Base-by-base conservation (phyloP, 2,113 vertebrate genomes). In the Perognathus longimembris region DNA sequence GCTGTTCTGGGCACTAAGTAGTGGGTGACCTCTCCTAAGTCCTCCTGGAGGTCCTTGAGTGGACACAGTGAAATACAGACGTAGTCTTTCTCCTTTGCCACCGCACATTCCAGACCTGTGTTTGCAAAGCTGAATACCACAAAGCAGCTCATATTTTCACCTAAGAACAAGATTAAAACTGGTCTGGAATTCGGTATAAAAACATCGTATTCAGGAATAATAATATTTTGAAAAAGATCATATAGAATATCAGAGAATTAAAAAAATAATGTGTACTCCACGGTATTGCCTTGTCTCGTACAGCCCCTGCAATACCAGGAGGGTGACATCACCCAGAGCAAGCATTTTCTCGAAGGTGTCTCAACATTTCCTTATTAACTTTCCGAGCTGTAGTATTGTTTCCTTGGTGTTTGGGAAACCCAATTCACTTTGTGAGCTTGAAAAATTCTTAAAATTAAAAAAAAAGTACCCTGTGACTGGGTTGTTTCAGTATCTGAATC, bases 171-270 rank as follows among this genome's bases (percentile, higher is more conserved):
- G 67, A 50, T 80, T 94, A 76, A 81, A 32, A 57, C 76, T 70
- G 45, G 54, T 77, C 40, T 86, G 18, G 36, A 92, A 73, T 7
- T 61, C 76, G 63, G 20, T 61, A 84, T 24, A 79, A 85, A 82
- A 67, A 73, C 3, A 34, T 45, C 79, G 6, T 28, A 57, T 57
- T 63, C 61, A 85, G 32, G 57, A 82, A 40, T n/a, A 81, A 73
- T 24, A 83, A 26, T 86, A 92, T 80, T 93, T 93, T 84, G n/a
- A 12, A 83, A 94, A 79, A 61, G n/a, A 85, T 59, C 20, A 21
- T 82, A 18, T 67, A 86, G 36, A 85, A 38, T 66, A 7, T 92
- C 12, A 30, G 38, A 40, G 14, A 93, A 92, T 94, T 85, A 85
- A 94, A 81, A 85, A 70, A 85, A 70, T 75, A 89, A 87, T 63